These are phyloP conservation scores for Salvelinus alpinus DNA, from an alignment of 2,113 vertebrate species.

Conservation along the genomic window DNA sequence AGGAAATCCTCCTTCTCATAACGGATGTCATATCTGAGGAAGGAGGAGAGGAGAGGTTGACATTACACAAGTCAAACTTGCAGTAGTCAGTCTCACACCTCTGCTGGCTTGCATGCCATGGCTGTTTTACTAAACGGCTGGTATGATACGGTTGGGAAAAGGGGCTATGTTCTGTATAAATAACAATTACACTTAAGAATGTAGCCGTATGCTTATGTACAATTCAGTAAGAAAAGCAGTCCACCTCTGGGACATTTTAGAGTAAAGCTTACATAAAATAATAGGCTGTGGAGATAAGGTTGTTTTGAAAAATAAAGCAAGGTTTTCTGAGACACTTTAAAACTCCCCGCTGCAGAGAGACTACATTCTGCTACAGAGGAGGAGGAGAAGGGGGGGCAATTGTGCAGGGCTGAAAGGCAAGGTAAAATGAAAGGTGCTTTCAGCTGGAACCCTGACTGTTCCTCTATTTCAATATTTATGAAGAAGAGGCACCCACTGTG, in stretches of 20 bases:
- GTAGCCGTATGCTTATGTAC: neutral
- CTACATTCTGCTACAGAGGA: constrained; percentile 47
- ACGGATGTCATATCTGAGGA: constrained; percentile 88
- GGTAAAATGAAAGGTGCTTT: constrained; percentile 73
- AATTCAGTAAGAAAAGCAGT: neutral
- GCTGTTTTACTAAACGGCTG: neutral
- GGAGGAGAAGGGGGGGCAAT: constrained; percentile 53
- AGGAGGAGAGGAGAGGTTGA: neutral
- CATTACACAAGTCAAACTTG: neutral
- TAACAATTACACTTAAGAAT: neutral
- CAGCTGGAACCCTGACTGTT: constrained; percentile 72
- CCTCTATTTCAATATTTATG: constrained; percentile 74
- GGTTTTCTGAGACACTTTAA: constrained; percentile 58
- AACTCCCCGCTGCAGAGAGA: constrained; percentile 51
- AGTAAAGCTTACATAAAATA: constrained; percentile 43
- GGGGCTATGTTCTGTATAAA: neutral
- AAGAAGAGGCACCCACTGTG: constrained; percentile 61
- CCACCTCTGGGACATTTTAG: constrained; percentile 26
- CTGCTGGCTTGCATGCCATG: neutral
- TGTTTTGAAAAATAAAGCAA: constrained; percentile 47
- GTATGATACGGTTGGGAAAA: neutral
- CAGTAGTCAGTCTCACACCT: neutral
- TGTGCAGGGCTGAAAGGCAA: constrained; percentile 64
- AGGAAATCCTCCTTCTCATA: constrained; percentile 95
- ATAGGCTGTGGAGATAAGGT: constrained; percentile 32